A percentile compares a stretch with the other conserved stretches of the same genome.
These are phyloP conservation scores for Callospermophilus lateralis DNA, from an alignment of 2,113 vertebrate genomes.

Conservation along the genomic window DNA sequence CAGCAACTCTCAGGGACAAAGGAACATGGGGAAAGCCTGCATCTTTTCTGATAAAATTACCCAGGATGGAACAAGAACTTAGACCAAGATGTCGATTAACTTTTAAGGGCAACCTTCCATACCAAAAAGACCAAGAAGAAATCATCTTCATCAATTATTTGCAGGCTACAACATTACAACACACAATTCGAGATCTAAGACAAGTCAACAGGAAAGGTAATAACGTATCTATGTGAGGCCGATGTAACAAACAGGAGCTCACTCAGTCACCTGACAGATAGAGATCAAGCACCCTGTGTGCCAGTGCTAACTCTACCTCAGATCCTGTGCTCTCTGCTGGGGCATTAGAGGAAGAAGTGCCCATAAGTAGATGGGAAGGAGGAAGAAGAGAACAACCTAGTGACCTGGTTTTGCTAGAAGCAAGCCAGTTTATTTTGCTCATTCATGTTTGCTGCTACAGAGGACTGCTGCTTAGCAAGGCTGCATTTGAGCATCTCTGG, in stretches of 20 bases:
- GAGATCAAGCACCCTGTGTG: not conserved
- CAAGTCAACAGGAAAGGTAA: not conserved
- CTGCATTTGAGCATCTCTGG: too few species aligned
- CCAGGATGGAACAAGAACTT: not conserved
- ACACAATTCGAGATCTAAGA: not conserved
- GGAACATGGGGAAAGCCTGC: not conserved
- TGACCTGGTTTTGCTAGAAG: not conserved
- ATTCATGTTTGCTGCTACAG: not conserved
- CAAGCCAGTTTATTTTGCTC: not conserved
- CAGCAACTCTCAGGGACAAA: not conserved
- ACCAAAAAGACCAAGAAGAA: not conserved
- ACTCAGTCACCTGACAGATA: not conserved
- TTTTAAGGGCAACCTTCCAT: conserved; percentile 18
- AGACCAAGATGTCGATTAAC: not conserved
- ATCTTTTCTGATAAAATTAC: not conserved
- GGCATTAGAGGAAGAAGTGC: not conserved
- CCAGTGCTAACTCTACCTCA: not conserved
- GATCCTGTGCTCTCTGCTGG: not conserved
- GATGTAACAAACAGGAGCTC: not conserved
- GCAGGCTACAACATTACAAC: too few species aligned
- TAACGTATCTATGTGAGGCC: not conserved
- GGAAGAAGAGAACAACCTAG: not conserved
- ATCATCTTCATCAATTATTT: not conserved
- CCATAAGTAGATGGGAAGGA: not conserved
- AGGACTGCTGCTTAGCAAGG: not conserved